Evolutionary conservation across 1,140 invertebrate genomes (phyloP), one percentile per base, ranked within the genome.

Genomic region (Meloidogyne hapla): DNA sequence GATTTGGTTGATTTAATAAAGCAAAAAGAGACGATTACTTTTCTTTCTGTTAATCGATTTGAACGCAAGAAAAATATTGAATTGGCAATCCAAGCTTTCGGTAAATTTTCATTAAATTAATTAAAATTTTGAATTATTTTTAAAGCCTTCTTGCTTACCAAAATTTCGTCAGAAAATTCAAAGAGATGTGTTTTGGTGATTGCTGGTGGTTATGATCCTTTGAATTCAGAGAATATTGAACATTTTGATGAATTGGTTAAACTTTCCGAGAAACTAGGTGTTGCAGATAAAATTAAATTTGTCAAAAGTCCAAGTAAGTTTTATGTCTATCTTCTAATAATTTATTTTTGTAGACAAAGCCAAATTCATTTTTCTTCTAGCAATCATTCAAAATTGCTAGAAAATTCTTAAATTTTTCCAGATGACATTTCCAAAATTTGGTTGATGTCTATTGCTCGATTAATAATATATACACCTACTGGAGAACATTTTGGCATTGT

Each of bases 401-500:
- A n/a, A 62, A 77, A 62, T 13, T 65, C 8, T 33, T 15, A 42
- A 10, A 97, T 94, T 0, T 92, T 94, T 15, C 92, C 91, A 79
- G 94, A 97, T 88, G 89, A 91, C 69, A 90, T 92, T 62, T 98
- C 98, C 89, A 90, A 93, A 28, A 90, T 91, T 5, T 88, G 98
- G 21, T 88, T 99, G 4, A 38, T 84, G 2, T 62, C 76, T 89
- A 91, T 66, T 87, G 91, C 74, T 92, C 92, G 84, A 90, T 91
- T 79, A 91, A 92, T 85, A 88, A 76, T 99, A 18, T 99, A 99
- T 81, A 99, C 97, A 23, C 97, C 97, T 5, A 91, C 92, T 0
- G 94, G 94, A 87, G 97, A 99, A 88, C 97, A 99, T 89, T 99
- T 99, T 91, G 97, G 97, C 6, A 99, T 99, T 85, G 97, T 99